Evolutionary conservation across 2,113 vertebrate genomes (phyloP), one percentile per base, ranked within the genome.

Genomic region (Ceyx melanurus): DNA sequence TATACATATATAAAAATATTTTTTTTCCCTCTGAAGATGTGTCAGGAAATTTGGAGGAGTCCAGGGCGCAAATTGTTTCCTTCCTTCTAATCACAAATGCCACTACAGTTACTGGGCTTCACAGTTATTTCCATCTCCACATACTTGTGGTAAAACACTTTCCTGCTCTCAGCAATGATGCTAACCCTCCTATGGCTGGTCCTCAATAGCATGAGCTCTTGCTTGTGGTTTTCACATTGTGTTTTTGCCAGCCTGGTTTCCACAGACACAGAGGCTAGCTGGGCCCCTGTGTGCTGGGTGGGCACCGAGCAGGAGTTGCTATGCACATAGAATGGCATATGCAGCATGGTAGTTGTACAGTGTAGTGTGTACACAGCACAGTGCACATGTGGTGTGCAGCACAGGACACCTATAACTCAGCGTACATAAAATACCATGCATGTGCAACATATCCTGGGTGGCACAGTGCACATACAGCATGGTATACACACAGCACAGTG

Each of bases 311-410:
- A 51, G 46, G 48, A 40, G 28, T 19, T 67, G 71, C 56, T 33
- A 10, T 0, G 1, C 21, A 2, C 1, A 0, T 5, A n/a, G 42
- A 8, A 5, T 0, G 48, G 42, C 42, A 5, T 1, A 21, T 22
- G 1, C 26, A 46, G 22, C 62, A 5, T 3, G 1, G 42, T 2
- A 31, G 13, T 7, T 0, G 0, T 17, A 17, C n/a, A 15, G 1
- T 21, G 8, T 0, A 0, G 5, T 15, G 43, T 10, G 2, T 25
- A 31, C 42, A 40, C 18, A 51, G 42, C 48, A 3, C 2, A 57
- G 54, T 19, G 18, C 31, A n/a, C 6, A 18, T 57, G 46, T 20
- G 21, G 48, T 50, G 48, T 17, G 22, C 28, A 22, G 51, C 72
- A 13, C 26, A 3, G 28, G 26, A 54, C 23, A 31, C 2, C 0